Conservation (phyloP, 2,888 invertebrate genomes). For the Scaptomyza tumidula region DNA sequence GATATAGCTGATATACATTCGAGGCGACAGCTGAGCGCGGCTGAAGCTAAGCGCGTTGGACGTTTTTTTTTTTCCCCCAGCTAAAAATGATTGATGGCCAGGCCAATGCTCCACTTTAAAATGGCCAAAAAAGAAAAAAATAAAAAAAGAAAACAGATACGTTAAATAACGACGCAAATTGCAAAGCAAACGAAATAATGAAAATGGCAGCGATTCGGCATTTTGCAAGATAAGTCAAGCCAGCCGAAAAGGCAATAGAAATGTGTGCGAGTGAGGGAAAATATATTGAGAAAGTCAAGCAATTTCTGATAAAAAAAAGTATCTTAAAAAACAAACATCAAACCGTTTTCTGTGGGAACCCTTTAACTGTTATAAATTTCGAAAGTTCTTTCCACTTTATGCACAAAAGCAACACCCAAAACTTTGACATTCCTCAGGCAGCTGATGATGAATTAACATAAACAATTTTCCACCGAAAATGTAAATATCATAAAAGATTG, state of each 20-base stretch:
- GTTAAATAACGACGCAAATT: constrained; percentile 59
- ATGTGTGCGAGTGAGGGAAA: neutral
- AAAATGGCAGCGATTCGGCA: constrained; percentile 41
- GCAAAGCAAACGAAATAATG: constrained; percentile 51
- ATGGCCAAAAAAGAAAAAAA: constrained; percentile 36
- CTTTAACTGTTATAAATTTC: constrained; percentile 21
- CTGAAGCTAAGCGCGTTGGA: constrained; percentile 39
- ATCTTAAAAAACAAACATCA: neutral
- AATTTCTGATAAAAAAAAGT: neutral
- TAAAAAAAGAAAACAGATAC: constrained; percentile 35
- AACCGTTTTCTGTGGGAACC: constrained; percentile 2
- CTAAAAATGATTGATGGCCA: constrained; percentile 71
- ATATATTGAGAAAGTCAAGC: neutral
- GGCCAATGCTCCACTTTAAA: constrained; percentile 71
- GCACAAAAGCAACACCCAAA: neutral
- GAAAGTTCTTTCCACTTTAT: neutral
- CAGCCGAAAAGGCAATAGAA: neutral
- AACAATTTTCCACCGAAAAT: constrained; percentile 60
- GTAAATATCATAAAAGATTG: constrained; percentile 78
- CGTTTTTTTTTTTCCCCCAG: constrained; percentile 21
- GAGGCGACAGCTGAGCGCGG: constrained; percentile 68
- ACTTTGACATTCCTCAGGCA: constrained; percentile 16
- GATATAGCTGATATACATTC: constrained; percentile 68
- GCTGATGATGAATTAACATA: constrained; percentile 52
- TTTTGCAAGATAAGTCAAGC: constrained; percentile 31